Conservation (phyloP, 2,888 invertebrate genomes). For the Cheilosia variabilis region DNA sequence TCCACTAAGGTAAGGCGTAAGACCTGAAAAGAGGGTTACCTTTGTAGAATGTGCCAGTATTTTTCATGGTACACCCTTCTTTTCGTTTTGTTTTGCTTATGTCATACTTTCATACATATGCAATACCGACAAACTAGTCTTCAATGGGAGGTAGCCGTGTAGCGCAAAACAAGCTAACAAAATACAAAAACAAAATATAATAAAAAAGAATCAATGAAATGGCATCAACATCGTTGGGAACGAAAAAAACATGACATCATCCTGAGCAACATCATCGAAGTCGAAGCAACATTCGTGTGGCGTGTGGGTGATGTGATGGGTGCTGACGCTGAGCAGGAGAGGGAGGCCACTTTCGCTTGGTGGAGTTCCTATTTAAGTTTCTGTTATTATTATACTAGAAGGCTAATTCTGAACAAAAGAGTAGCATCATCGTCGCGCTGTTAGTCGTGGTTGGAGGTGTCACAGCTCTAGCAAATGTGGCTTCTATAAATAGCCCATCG, state of each 20-base stretch:
- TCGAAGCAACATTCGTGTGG: conserved; percentile 62
- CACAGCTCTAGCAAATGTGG: conserved; percentile 41
- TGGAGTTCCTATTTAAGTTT: conserved; percentile 59
- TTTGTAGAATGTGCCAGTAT: conserved; percentile 34
- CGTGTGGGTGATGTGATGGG: conserved; percentile 65
- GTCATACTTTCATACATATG: conserved; percentile 69
- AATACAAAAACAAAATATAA: conserved; percentile 52
- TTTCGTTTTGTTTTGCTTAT: conserved; percentile 70
- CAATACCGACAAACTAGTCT: conserved; percentile 65
- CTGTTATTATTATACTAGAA: conserved; percentile 57
- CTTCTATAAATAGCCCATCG: conserved; percentile 62
- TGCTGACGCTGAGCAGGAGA: neutral
- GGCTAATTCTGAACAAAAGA: conserved; percentile 49
- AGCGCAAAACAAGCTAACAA: conserved; percentile 60
- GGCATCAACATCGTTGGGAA: conserved; percentile 60
- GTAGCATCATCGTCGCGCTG: conserved; percentile 39
- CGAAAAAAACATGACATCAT: conserved; percentile 70
- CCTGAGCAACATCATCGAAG: conserved; percentile 59
- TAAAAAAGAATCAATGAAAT: conserved; percentile 74
- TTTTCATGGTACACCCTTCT: conserved; percentile 55
- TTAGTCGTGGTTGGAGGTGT: conserved; percentile 61
- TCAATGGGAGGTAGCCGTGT: conserved; percentile 66
- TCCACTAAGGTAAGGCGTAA: conserved; percentile 28
- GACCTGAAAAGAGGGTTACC: conserved; percentile 48
- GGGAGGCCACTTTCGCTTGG: conserved; percentile 51